phyloP scores from a whole-genome alignment of 2,797 vertebrate species.

The Zenarchopterus dispar region DNA sequence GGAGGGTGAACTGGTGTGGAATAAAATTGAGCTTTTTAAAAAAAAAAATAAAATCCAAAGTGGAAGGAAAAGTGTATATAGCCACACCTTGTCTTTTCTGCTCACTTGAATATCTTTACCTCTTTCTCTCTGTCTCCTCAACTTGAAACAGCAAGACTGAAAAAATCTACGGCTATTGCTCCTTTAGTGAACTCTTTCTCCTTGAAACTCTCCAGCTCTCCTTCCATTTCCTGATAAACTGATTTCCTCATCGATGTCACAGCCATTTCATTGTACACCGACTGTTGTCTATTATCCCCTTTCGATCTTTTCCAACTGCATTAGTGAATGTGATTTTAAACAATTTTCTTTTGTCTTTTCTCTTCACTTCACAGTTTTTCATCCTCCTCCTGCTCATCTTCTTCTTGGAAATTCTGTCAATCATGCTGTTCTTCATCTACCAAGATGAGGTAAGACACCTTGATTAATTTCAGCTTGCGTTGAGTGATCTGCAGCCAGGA shows the following conservation, averaged over 20 bases:
- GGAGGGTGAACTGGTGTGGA: slow-evolving; percentile 14
- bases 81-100: slow-evolving; percentile 24
- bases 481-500: slow-evolving; percentile 10
- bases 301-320: not conserved
- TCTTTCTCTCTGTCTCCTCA: slow-evolving; percentile 26
- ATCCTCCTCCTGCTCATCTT: slow-evolving; percentile 94
- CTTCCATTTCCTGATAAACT: no score
- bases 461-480: slow-evolving; percentile 11
- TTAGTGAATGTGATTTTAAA: slow-evolving; percentile 20
- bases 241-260: slow-evolving; percentile 10
- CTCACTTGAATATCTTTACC: slow-evolving; percentile 29
- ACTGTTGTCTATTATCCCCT: slow-evolving; percentile 22
- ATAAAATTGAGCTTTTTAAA: slow-evolving; percentile 56
- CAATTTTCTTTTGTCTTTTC: slow-evolving; percentile 16
- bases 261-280: slow-evolving; percentile 1
- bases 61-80: slow-evolving; percentile 50
- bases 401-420: slow-evolving; percentile 91
- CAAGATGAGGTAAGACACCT: slow-evolving; percentile 89
- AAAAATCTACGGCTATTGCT: slow-evolving; percentile 20
- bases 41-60: slow-evolving; percentile 53
- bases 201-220: not conserved
- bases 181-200: slow-evolving; percentile 23
- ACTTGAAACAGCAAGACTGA: slow-evolving; percentile 49
- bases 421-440: slow-evolving; percentile 95
- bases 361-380: slow-evolving; percentile 89